Base-by-base conservation (phyloP, 2,797 vertebrate species). In the Gymnothorax javanicus region DNA sequence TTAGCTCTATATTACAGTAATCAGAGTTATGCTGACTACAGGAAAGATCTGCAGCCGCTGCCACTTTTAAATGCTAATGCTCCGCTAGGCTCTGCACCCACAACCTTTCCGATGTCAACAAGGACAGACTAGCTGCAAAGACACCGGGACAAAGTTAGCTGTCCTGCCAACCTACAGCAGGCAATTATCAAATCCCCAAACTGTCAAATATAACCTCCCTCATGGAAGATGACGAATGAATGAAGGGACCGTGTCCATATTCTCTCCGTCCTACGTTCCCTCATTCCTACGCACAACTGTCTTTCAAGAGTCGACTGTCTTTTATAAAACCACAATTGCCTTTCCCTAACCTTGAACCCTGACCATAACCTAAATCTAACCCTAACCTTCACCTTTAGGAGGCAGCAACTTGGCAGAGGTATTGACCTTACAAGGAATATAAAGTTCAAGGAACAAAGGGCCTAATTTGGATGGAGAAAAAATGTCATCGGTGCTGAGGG, bases 191-290 rank as follows among this genome's bases (percentile, higher is more conserved):
- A 7, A 56, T 23, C 81, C 81, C 25, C 43, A 50, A 75, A 50
- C 33, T 77, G 13, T 33, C 69, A 12, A n/a, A 11, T 25, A 11
- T 17, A 2, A 20, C 8, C 64, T 77, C 43, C 15, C n/a, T 75
- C 13, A 15, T 57, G 11, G 56, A 77, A 52, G 27, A 81, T 50
- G 82, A 58, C 85, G 85, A 86, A 33, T 27, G 33, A 88, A 82
- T 27, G 82, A 62, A 7, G 20, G 33, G 33, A 43, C 33, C 33
- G 33, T 2, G 33, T 43, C 33, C 2, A 43, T 2, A 43, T 43
- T 43, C 33, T 43, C 33, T 43, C 33, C 2, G 33, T 43, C 33
- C 33, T 2, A 43, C 2, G 33, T 43, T 43, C 33, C 2, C 33
- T 43, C 33, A 43, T 43, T 43, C 33, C 33, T 43, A 43, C 33